phyloP scores from a whole-genome alignment of 2,888 invertebrate species.

The Parnassius glacialis region DNA sequence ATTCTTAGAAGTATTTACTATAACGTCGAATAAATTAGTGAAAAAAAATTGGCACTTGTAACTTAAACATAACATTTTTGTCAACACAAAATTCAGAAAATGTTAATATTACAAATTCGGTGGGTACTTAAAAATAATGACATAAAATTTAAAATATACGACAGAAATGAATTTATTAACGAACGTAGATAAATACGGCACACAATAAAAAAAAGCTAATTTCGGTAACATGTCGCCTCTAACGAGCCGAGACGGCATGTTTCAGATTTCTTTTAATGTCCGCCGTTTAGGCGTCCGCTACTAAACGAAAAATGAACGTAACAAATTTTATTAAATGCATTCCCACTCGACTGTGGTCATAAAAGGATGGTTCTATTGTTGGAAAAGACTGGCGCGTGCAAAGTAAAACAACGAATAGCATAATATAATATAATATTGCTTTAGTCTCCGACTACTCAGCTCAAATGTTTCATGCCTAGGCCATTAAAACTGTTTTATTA shows the following conservation, averaged over 20 bases:
- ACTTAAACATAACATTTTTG: too few relatives aligned
- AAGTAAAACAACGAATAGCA: neutral
- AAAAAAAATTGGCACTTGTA: too few relatives aligned
- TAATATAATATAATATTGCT: too few relatives aligned
- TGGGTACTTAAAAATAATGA: too few relatives aligned
- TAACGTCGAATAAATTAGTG: too few relatives aligned
- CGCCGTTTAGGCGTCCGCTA: neutral
- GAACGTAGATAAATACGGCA: neutral
- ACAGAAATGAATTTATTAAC: neutral
- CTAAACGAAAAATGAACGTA: constrained; percentile 11
- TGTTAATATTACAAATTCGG: too few relatives aligned
- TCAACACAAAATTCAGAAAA: too few relatives aligned
- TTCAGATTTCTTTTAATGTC: constrained; percentile 12
- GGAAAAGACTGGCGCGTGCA: neutral
- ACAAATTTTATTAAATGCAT: constrained; percentile 25
- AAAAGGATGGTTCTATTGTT: neutral
- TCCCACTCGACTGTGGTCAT: neutral
- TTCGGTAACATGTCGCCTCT: neutral
- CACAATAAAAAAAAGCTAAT: constrained; percentile 8
- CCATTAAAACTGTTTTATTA: too few relatives aligned
- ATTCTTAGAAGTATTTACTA: too few relatives aligned
- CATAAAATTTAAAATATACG: too few relatives aligned
- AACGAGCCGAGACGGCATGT: neutral
- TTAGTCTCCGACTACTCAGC: too few relatives aligned
- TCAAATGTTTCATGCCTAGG: too few relatives aligned